Percentiles rank a stretch among this genome's conserved stretches.
These are phyloP conservation scores for Tenodera sinensis DNA, from an alignment of 2,888 invertebrate species.

Conservation along the genomic window DNA sequence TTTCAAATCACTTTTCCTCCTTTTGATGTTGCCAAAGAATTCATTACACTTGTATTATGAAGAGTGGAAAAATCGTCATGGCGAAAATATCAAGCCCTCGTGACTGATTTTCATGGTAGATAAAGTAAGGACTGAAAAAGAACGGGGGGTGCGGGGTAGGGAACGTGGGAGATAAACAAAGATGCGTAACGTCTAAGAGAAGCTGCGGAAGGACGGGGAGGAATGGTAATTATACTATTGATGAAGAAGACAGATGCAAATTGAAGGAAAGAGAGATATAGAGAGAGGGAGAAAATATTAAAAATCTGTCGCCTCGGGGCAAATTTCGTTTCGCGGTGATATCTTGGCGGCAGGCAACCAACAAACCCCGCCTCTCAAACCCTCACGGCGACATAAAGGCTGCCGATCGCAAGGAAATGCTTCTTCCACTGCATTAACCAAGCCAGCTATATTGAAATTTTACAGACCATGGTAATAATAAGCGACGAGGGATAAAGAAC, in stretches of 20 bases:
- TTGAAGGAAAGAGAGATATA: background rate
- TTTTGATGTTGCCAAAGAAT: conserved; percentile 25
- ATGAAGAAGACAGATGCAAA: conserved; percentile 18
- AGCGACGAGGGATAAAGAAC: background rate
- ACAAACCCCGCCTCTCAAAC: background rate
- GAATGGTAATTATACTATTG: conserved; percentile 14
- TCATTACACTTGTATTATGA: conserved; percentile 23
- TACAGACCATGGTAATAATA: background rate
- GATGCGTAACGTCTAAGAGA: background rate
- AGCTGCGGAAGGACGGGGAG: background rate
- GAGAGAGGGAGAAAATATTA: background rate
- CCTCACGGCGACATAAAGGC: background rate
- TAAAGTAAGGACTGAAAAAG: background rate
- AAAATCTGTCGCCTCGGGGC: background rate
- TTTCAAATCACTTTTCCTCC: conserved; percentile 20
- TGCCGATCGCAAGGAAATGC: background rate
- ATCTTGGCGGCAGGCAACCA: background rate
- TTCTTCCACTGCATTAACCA: background rate
- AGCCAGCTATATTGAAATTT: background rate
- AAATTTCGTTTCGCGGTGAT: background rate
- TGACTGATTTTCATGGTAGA: conserved; percentile 9
- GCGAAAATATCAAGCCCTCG: conserved; percentile 1
- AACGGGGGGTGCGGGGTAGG: background rate
- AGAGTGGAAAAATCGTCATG: conserved; percentile 15
- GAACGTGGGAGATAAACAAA: background rate